Percentiles rank a stretch among this genome's conserved stretches.
phyloP scores from a whole-genome alignment of 2,113 vertebrate species.

The Serranochromis macrocephalus region DNA sequence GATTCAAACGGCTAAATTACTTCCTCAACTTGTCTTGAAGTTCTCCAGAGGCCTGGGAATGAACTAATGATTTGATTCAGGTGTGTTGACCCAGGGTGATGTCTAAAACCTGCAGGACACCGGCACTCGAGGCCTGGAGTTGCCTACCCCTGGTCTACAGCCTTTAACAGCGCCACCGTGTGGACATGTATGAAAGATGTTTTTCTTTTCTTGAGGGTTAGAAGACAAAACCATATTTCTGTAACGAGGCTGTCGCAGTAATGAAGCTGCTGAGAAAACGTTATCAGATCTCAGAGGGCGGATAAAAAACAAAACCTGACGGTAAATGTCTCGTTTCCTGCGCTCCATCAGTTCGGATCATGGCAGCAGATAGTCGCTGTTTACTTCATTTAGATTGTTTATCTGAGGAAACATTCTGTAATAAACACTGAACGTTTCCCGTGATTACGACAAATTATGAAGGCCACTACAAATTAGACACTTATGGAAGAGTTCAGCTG shows the following conservation, averaged over 20 bases:
- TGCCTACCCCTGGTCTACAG: neutral
- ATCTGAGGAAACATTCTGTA: neutral
- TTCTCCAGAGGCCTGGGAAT: neutral
- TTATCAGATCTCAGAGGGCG: neutral
- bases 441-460: neutral
- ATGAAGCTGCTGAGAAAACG: neutral
- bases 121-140: accelerated
- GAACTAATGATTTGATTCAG: neutral
- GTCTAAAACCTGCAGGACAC: neutral
- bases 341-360: neutral
- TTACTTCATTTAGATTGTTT: neutral
- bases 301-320: neutral
- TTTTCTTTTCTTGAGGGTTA: neutral
- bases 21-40: accelerated
- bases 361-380: neutral
- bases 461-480: neutral
- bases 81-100: neutral
- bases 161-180: neutral
- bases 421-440: neutral
- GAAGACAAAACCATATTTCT: neutral
- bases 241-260: neutral
- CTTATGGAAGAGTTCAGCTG: neutral
- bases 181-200: neutral
- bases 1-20: accelerated
- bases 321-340: neutral